phyloP scores from a whole-genome alignment of 2,888 invertebrate species.

The Terebella lapidaria region DNA sequence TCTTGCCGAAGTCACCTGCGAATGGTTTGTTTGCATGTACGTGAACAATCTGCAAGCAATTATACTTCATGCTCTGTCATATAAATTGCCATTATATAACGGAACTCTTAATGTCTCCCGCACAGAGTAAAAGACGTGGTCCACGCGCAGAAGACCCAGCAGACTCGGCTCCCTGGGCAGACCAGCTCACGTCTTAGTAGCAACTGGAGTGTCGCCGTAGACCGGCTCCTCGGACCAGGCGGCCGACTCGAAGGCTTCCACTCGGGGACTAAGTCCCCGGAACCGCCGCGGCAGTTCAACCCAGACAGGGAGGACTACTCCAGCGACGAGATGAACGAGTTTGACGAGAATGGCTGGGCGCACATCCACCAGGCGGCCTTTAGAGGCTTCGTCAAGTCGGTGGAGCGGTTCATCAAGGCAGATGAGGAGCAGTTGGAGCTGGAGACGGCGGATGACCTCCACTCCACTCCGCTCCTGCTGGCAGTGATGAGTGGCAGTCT shows the following conservation, averaged over 20 bases:
- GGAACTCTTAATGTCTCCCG: neutral
- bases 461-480: constrained; percentile 47
- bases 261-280: neutral
- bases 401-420: constrained; percentile 43
- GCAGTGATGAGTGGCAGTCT: constrained; percentile 40
- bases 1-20: too few relatives aligned
- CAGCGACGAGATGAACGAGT: constrained; percentile 29
- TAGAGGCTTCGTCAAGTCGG: constrained; percentile 46
- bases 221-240: neutral
- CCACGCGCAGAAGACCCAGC: neutral
- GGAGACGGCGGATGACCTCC: constrained; percentile 43
- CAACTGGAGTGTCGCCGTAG: neutral
- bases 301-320: neutral
- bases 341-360: constrained; percentile 49
- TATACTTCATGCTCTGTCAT: too few relatives aligned
- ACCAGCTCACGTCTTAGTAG: neutral
- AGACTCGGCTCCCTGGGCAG: neutral
- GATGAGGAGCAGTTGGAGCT: constrained; percentile 34
- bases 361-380: constrained; percentile 50
- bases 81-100: too few relatives aligned
- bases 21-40: too few relatives aligned
- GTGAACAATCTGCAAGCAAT: too few relatives aligned
- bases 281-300: neutral
- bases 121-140: neutral
- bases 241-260: neutral